phyloP scores from a whole-genome alignment of 2,888 invertebrate species.

The Chironomus tentans region DNA sequence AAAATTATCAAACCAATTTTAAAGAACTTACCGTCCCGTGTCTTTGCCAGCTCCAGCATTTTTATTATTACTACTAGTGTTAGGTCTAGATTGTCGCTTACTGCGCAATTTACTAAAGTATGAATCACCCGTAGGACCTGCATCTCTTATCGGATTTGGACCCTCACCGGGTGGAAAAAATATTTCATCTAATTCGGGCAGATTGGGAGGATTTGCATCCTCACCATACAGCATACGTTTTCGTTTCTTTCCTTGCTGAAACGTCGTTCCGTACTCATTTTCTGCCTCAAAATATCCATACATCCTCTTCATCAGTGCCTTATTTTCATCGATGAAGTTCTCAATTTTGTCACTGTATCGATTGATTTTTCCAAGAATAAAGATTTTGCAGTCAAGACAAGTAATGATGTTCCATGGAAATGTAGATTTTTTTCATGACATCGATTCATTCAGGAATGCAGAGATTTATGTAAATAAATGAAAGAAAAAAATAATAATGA shows the following conservation, averaged over 20 bases:
- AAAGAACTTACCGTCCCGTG: conserved; percentile 34
- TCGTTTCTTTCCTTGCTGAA: conserved; percentile 37
- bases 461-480: neutral
- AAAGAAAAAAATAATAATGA: conserved; percentile 26
- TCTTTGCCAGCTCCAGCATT: conserved; percentile 31
- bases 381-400: neutral
- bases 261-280: conserved; percentile 47
- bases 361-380: neutral
- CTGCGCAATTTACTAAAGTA: conserved; percentile 49
- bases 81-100: conserved; percentile 43
- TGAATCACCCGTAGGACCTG: conserved; percentile 43
- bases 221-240: conserved; percentile 36
- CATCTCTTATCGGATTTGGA: conserved; percentile 38
- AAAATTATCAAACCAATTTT: too few relatives aligned
- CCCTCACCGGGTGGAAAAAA: conserved; percentile 37
- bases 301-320: conserved; percentile 87
- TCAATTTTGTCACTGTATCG: conserved; percentile 73
- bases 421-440: neutral
- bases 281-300: conserved; percentile 77
- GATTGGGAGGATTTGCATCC: conserved; percentile 43
- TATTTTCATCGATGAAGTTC: conserved; percentile 87
- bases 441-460: too few relatives aligned
- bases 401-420: neutral
- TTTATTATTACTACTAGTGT: conserved; percentile 42
- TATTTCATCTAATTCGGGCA: conserved; percentile 48